These are phyloP conservation scores for Gadopsis marmoratus DNA, from an alignment of 2,797 vertebrate genomes.

Conservation along the genomic window DNA sequence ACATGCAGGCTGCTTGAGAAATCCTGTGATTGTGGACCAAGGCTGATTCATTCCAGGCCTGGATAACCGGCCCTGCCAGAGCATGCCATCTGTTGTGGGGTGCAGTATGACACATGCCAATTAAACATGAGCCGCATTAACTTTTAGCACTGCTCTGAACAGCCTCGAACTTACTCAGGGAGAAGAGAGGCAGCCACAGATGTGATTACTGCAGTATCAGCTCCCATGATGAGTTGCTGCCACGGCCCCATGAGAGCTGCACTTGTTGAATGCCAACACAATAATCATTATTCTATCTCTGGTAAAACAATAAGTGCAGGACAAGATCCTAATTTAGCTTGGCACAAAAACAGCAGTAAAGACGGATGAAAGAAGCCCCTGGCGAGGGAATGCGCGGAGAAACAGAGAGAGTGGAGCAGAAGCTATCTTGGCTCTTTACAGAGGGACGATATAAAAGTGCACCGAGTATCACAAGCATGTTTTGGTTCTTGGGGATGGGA, in stretches of 20 bases:
- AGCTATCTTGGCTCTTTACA: neutral
- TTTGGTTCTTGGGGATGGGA: neutral
- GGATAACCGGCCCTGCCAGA: constrained; percentile 21
- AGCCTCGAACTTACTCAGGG: constrained; percentile 3
- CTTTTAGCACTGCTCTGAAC: neutral
- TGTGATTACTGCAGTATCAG: constrained; percentile 13
- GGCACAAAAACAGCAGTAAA: neutral
- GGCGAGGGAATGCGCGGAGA: neutral
- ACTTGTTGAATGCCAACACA: neutral
- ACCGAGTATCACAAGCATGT: neutral
- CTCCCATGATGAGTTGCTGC: constrained; percentile 12
- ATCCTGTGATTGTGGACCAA: neutral
- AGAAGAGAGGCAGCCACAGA: neutral
- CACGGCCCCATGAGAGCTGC: too few relatives aligned
- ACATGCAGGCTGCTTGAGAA: neutral
- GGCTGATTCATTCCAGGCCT: constrained; percentile 20
- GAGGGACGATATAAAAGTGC: neutral
- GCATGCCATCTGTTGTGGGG: constrained; percentile 1
- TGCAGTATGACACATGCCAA: constrained; percentile 24
- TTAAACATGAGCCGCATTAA: constrained; percentile 21
- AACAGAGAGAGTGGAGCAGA: neutral
- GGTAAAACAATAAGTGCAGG: neutral
- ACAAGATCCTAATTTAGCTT: neutral
- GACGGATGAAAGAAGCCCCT: neutral
- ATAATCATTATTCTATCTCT: neutral